These are phyloP conservation scores for Panthera uncia DNA, from an alignment of 2,113 vertebrate species.

Conservation along the genomic window DNA sequence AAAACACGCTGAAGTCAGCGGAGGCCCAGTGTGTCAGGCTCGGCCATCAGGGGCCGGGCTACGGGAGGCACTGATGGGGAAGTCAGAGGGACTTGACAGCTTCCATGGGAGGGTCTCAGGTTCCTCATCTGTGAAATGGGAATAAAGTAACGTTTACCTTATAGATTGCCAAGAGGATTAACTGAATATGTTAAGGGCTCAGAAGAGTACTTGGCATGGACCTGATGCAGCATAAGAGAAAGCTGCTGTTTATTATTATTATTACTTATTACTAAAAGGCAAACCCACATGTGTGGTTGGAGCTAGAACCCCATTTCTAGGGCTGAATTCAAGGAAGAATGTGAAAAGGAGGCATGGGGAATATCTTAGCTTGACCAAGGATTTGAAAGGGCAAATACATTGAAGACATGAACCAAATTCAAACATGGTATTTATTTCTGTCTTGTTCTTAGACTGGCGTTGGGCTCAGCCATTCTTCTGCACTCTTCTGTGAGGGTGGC, in stretches of 20 bases:
- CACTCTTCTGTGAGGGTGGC: not conserved
- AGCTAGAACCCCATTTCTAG: not conserved
- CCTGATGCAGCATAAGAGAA: not conserved
- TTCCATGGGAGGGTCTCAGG: not conserved
- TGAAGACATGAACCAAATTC: not conserved
- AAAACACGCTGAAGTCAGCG: not conserved
- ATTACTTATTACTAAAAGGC: not conserved
- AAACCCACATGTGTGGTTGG: not conserved
- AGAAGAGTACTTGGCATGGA: not conserved
- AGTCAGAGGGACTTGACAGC: not conserved
- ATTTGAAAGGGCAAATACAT: not conserved
- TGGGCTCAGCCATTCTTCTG: not conserved
- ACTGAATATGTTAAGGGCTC: not conserved
- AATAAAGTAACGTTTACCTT: not conserved
- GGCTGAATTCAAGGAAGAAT: not conserved
- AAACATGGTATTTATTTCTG: not conserved
- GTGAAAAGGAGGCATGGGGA: not conserved
- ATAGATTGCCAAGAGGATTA: not conserved
- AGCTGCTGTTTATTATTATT: not conserved
- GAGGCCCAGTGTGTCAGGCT: not conserved
- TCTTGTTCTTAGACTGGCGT: not conserved
- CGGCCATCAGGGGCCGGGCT: fast-evolving
- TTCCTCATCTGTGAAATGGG: not conserved
- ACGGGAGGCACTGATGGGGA: fast-evolving
- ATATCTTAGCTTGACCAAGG: not conserved